Evolutionary conservation across 2,888 invertebrate species (phyloP), one percentile per base, ranked within the genome.

Genomic region (Hyposoter didymator): DNA sequence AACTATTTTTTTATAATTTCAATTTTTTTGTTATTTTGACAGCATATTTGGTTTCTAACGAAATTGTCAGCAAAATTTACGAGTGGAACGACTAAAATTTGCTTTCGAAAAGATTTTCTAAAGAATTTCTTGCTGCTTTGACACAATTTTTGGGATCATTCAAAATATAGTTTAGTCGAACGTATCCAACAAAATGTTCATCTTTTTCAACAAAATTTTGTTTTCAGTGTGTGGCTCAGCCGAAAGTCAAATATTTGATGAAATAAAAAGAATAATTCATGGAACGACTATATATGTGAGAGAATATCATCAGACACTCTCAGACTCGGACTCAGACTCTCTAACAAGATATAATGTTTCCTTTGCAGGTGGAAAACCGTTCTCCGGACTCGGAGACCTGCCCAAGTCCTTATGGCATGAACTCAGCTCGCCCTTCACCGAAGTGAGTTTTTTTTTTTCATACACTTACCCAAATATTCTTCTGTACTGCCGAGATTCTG

Each of bases 401-500:
- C 93, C 93, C 73, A 91, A 90, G 88, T 92, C 93, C 69, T 90
- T 93, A 85, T 93, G 93, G 93, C 93, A 93, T 87, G 93, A 93
- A 87, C 90, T 93, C 80, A 93, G 93, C 88, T 93, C 93, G 73
- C 93, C 93, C 87, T 93, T 93, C 88, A 93, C 93, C 86, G 93
- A 93, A 92, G 93, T 93, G 89, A 90, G 89, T 88, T 87, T 76
- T 59, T 87, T 76, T 59, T 35, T 1, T 66, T 66, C 19, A 49
- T 17, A 14, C 14, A 19, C 19, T 52, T 19, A n/a, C 2, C 52
- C 19, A 5, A 66, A 52, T 47, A 52, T 72, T 7, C 8, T 39
- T 66, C 8, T 10, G n/a, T 8, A 8, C 19, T 39, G 17, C 8
- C 32, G 17, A 70, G 19, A 76, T 72, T 43, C 22, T 64, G 32